Percentiles rank a stretch among this genome's conserved stretches.
phyloP scores from a whole-genome alignment of 2,113 vertebrate genomes.

The Arvicanthis niloticus region DNA sequence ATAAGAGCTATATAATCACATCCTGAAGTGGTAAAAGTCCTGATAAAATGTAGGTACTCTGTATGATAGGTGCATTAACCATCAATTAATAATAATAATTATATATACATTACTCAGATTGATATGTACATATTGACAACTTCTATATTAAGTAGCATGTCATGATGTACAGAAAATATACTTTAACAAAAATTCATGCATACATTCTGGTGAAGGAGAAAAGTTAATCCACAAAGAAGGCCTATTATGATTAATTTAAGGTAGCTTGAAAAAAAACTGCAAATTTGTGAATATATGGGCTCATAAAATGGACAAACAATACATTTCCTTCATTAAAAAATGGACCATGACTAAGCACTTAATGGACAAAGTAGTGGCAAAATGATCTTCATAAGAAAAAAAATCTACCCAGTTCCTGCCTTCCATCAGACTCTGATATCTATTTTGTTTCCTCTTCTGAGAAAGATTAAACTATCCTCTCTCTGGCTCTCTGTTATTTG shows the following conservation, averaged over 20 bases:
- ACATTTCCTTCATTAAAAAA: neutral
- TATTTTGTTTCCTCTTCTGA: no score
- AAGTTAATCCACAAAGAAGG: neutral
- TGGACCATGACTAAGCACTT: neutral
- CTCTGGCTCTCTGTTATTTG: no score
- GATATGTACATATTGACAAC: neutral
- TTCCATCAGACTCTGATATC: no score
- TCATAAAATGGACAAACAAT: neutral
- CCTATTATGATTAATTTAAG: neutral
- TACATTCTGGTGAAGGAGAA: constrained; percentile 17
- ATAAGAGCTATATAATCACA: neutral
- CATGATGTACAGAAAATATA: neutral
- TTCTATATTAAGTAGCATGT: neutral
- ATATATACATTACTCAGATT: neutral
- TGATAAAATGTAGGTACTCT: neutral
- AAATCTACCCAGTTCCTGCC: no score
- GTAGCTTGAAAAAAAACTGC: neutral
- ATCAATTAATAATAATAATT: neutral
- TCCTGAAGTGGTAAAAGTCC: neutral
- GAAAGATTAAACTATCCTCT: no score
- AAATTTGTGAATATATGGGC: neutral
- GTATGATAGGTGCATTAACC: neutral
- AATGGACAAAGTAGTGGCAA: neutral
- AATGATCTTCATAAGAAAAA: neutral
- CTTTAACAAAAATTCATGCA: neutral